Evolutionary conservation across 2,888 invertebrate species (phyloP), one percentile per base, ranked within the genome.

Genomic region (Pollenia angustigena): DNA sequence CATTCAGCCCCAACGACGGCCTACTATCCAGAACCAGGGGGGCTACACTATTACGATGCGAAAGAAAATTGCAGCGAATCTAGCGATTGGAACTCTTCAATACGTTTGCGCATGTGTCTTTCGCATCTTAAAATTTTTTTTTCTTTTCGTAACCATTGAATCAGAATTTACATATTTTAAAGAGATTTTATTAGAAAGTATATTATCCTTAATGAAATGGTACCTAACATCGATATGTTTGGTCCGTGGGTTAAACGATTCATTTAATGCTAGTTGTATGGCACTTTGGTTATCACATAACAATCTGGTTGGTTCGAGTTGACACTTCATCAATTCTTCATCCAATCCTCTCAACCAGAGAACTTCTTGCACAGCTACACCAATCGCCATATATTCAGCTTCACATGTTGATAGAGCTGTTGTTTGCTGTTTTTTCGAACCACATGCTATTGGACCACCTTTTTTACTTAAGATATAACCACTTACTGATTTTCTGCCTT

Each of bases 151-250:
- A n/a, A 82, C 66, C 58, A 68, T 82, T 7, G 58, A 23, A 42
- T 82, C 42, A 32, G 82, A 66, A 44, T 68, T 66, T 68, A 78
- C n/a, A 32, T 32, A 58, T 44, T 74, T 32, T 10, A 71, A 64
- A 9, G n/a, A 23, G 9, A 78, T 18, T 7, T 78, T 83, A 2
- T 64, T 78, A 0, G 44, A 54, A 11, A 56, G 7, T 9, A 64
- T n/a, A 9, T 68, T 79, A 10, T 84, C 74, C 12, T 52, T 64
- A 12, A 79, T 74, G n/a, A 84, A 84, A 44, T 84, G 84, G 32
- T 79, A 44, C 54, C 78, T 68, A 2, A 83, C 71, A 54, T 83
- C 76, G 10, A 81, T 75, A 50, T 82, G 81, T 9, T 82, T 82
- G 14, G 75, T 75, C 18, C 46, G 48, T 11, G 64, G 23, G 11